phyloP scores from a whole-genome alignment of 1,140 invertebrate species.

The Drosophila bocqueti region DNA sequence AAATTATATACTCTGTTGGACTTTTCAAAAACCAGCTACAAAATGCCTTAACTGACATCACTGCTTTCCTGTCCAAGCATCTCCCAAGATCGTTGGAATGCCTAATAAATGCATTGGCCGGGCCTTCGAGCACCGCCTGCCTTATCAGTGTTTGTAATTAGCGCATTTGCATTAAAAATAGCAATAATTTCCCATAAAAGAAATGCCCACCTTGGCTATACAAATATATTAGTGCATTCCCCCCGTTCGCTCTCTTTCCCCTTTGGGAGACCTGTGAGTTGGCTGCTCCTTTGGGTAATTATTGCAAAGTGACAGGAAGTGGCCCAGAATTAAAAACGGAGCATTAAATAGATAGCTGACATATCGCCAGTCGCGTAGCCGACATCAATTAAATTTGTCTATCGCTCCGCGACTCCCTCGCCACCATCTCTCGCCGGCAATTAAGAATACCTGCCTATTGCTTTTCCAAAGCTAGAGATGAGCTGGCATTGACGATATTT shows the following conservation, averaged over 20 bases:
- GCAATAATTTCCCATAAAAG: conserved; percentile 82
- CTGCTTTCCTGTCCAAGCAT: conserved; percentile 10
- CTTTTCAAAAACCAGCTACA: background rate
- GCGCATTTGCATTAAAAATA: conserved; percentile 84
- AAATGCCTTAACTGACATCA: conserved; percentile 14
- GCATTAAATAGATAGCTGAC: conserved; percentile 77
- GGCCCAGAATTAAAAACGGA: conserved; percentile 71
- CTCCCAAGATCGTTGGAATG: conserved; percentile 51
- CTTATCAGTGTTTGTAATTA: conserved; percentile 84
- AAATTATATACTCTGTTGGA: too few relatives aligned
- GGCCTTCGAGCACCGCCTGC: conserved; percentile 27
- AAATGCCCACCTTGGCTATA: conserved; percentile 62
- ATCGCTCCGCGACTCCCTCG: conserved; percentile 14
- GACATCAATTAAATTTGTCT: conserved; percentile 59
- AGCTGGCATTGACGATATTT: background rate
- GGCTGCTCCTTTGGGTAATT: conserved; percentile 49
- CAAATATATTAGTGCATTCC: conserved; percentile 32
- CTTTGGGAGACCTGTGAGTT: background rate
- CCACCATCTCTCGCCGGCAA: conserved; percentile 34
- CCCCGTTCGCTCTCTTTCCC: background rate
- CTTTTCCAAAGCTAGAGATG: conserved; percentile 36
- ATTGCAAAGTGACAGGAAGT: conserved; percentile 69
- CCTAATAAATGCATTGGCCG: conserved; percentile 63
- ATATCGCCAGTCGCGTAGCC: conserved; percentile 46
- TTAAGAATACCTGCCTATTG: conserved; percentile 50